Conservation (phyloP, 2,888 invertebrate genomes). For the Hanleya hanleyi region DNA sequence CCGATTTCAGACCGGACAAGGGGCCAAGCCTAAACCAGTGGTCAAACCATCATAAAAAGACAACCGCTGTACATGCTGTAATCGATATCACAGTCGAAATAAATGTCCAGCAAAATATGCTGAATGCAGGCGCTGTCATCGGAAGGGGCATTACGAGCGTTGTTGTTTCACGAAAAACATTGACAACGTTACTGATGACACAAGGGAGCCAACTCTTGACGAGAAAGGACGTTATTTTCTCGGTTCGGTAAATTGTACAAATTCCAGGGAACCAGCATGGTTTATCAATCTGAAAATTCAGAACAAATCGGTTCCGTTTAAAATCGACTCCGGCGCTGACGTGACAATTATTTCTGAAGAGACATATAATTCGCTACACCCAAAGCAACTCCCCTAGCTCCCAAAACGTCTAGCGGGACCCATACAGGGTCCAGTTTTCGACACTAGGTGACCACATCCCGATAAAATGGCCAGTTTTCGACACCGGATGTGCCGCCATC, state of each 20-base stretch:
- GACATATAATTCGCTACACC: constrained; percentile 8
- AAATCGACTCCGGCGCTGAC: constrained; percentile 25
- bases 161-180: neutral
- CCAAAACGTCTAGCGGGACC: too few relatives aligned
- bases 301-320: neutral
- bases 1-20: neutral
- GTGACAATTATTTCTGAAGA: neutral
- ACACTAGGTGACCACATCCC: too few relatives aligned
- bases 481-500: too few relatives aligned
- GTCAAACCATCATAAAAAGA: neutral
- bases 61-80: neutral
- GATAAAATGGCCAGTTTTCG: too few relatives aligned
- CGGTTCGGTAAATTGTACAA: constrained; percentile 14
- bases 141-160: neutral
- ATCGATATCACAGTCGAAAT: neutral
- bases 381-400: too few relatives aligned
- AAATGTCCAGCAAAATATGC: constrained; percentile 10
- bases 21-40: neutral
- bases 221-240: constrained; percentile 5
- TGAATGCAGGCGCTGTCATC: neutral
- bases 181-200: neutral
- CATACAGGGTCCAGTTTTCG: too few relatives aligned
- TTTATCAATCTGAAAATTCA: constrained; percentile 3
- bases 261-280: constrained; percentile 14
- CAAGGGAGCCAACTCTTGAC: neutral